Conservation (phyloP, 2,888 invertebrate genomes). For the Aphidius colemani region DNA sequence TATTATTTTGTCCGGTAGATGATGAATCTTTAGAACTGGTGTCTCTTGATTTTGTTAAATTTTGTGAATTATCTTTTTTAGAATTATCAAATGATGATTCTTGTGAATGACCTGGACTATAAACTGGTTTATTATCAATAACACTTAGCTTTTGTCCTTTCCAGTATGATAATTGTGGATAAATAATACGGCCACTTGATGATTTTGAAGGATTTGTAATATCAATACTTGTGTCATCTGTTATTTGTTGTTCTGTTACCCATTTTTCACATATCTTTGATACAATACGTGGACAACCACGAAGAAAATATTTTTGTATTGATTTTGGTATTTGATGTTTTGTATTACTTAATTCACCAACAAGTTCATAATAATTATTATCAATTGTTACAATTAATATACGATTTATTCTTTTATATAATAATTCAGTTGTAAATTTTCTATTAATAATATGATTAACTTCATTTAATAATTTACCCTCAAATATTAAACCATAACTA, state of each 20-base stretch:
- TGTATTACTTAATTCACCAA: constrained; percentile 43
- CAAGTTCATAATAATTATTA: constrained; percentile 43
- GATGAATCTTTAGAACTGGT: constrained; percentile 4
- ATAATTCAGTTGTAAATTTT: constrained; percentile 42
- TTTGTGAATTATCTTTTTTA: constrained; percentile 10
- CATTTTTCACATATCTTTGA: constrained; percentile 40
- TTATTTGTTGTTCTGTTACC: constrained; percentile 26
- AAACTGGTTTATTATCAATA: constrained; percentile 40
- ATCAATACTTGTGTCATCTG: constrained; percentile 24
- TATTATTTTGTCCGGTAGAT: background rate
- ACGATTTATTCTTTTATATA: constrained; percentile 40
- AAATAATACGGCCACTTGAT: constrained; percentile 45
- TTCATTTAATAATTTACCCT: constrained; percentile 51
- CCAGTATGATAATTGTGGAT: constrained; percentile 48
- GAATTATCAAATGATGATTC: constrained; percentile 29
- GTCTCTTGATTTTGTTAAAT: constrained; percentile 15
- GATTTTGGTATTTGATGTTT: constrained; percentile 46
- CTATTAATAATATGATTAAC: constrained; percentile 42
- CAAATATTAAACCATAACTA: constrained; percentile 42
- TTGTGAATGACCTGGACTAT: constrained; percentile 39
- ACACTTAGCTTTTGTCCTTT: constrained; percentile 44
- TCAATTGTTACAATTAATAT: constrained; percentile 44
- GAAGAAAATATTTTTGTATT: constrained; percentile 41
- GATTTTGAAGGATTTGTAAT: constrained; percentile 37
- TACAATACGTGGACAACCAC: constrained; percentile 50